A percentile compares a stretch with the other conserved stretches of the same genome.
Evolutionary conservation across 2,797 vertebrate genomes (phyloP).

Genomic region (Heterohyrax brucei): DNA sequence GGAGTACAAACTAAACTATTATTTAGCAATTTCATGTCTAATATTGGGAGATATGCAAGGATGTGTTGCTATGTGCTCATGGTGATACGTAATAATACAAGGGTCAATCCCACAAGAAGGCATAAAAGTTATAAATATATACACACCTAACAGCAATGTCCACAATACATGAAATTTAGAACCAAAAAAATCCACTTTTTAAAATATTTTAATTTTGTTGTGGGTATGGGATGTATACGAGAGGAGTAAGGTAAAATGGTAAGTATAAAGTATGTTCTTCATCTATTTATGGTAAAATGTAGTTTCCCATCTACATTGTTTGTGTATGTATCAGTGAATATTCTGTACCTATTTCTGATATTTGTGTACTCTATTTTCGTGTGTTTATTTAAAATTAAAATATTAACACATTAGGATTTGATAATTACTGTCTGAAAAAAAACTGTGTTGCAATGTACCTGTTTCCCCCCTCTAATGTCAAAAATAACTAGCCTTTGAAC

Average conservation of each 20-base stretch:
- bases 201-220: neutral
- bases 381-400: conserved; percentile 9
- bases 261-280: neutral
- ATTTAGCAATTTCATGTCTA: neutral
- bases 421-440: neutral
- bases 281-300: neutral
- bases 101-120: too few species aligned
- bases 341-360: neutral
- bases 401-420: neutral
- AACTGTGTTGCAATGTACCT: neutral
- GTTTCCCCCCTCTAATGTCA: neutral
- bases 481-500: neutral
- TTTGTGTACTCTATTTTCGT: neutral
- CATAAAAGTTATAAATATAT: too few species aligned
- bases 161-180: neutral
- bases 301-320: conserved; percentile 8
- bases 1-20: neutral
- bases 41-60: neutral
- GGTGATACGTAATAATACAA: too few species aligned
- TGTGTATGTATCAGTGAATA: neutral
- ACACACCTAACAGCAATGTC: too few species aligned
- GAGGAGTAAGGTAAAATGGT: neutral
- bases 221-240: neutral
- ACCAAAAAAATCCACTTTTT: neutral
- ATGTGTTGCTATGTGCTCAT: neutral